Base-by-base conservation (phyloP, 2,888 invertebrate genomes). In the Sinopyrophorus schimmeli region DNA sequence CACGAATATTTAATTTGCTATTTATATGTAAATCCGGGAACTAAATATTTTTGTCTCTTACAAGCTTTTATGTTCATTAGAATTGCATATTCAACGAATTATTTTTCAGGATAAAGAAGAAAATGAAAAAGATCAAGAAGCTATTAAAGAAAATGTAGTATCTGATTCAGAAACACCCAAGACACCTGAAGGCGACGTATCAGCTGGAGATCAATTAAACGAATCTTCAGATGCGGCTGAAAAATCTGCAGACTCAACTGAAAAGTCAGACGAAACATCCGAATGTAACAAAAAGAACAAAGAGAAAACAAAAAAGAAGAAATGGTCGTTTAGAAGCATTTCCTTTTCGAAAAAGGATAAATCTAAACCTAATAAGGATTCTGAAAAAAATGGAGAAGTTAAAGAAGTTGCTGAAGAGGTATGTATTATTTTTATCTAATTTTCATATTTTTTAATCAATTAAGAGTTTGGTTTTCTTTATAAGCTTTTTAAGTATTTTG, bases 261-360 rank as follows among this genome's bases (percentile, higher is more conserved):
- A 57, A 43, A 59, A 62, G 47, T 42, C 51, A 3, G 64, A 68
- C 48, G 68, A 68, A 48, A 61, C 63, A 21, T 53, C 64, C 23
- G 67, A 68, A 37, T 58, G 57, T 15, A 68, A 66, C 51, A 70
- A 70, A 42, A 70, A 67, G 54, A 70, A 70, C 48, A 64, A 68
- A 42, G 71, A 74, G 51, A 68, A 68, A 57, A 77, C 83, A 79
- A 79, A 84, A 63, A 90, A 89, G 82, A 90, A 89, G 82, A 90
- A 90, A 79, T 91, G 89, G 89, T 90, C 89, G 65, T 85, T 91
- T 75, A 83, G 90, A 69, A 88, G 86, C 69, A 86, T 91, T 77
- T 89, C 89, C 69, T 91, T 91, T 75, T 86, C 88, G 69, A 86
- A 86, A 75, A 90, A 89, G 75, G 91, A 91, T 71, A 91, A 90